Evolutionary conservation across 2,888 invertebrate genomes (phyloP).

Genomic region (Venusia cambrica): DNA sequence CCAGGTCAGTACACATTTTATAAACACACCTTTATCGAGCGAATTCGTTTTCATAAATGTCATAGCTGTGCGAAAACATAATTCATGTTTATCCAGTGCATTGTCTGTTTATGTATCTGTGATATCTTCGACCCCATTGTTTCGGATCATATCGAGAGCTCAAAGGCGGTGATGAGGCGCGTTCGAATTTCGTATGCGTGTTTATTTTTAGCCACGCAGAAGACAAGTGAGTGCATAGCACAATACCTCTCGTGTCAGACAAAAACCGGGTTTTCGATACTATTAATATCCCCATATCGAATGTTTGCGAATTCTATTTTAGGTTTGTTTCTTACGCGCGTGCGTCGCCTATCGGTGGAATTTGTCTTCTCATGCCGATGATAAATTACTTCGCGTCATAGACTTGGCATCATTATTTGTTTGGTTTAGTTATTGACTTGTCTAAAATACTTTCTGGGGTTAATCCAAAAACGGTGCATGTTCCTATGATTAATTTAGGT

Average conservation of each 20-base stretch:
- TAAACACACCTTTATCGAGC: slow-evolving; percentile 38
- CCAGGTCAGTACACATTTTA: slow-evolving; percentile 62
- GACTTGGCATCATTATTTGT: slow-evolving; percentile 18
- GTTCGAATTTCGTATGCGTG: slow-evolving; percentile 47
- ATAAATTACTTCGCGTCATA: slow-evolving; percentile 13
- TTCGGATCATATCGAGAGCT: slow-evolving; percentile 32
- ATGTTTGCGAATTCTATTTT: slow-evolving; percentile 79
- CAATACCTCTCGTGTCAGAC: slow-evolving; percentile 67
- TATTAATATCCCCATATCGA: slow-evolving; percentile 78
- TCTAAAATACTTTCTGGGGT: neutral
- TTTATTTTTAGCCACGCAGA: slow-evolving; percentile 62
- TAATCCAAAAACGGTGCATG: slow-evolving; percentile 34
- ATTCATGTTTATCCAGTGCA: slow-evolving; percentile 18
- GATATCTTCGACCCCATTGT: slow-evolving; percentile 23
- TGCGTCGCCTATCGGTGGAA: slow-evolving; percentile 16
- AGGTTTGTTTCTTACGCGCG: slow-evolving; percentile 52
- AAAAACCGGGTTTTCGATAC: slow-evolving; percentile 76
- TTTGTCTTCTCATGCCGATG: slow-evolving; percentile 20
- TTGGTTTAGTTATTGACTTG: slow-evolving; percentile 28
- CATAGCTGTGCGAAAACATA: slow-evolving; percentile 51
- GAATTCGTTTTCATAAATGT: slow-evolving; percentile 40
- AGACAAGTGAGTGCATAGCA: slow-evolving; percentile 64
- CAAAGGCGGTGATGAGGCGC: slow-evolving; percentile 36
- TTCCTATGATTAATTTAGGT: slow-evolving; percentile 31
- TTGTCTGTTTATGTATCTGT: slow-evolving; percentile 22